Base-by-base conservation (phyloP, 2,797 vertebrate species). In the Takifugu rubripes region DNA sequence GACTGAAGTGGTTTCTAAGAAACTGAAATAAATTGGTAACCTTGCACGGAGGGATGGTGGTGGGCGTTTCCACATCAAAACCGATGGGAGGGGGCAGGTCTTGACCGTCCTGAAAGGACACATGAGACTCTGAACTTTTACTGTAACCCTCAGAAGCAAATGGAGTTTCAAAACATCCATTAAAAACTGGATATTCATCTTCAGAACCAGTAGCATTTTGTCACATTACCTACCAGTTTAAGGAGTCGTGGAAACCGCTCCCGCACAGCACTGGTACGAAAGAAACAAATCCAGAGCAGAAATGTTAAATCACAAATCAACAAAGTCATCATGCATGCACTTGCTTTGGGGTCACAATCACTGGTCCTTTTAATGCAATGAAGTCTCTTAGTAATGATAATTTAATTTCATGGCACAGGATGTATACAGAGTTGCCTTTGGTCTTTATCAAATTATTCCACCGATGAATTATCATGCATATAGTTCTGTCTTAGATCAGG, bases 81-180 rank as follows among this genome's bases (percentile, higher is more conserved):
- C 92, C 80, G 67, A 97, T 96, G 1, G 94, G 93, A 0, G 93
- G 88, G 2, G 94, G 94, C 57, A 97, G 94, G 56, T 93, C 92
- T 14, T 94, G 87, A 3, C 94, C 93, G 5, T 96, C 95, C 95
- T 97, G 44, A 48, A 61, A 21, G 56, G 27, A 65, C 36, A 40
- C 7, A 40, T 14, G 14, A 44, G n/a, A 21, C 21, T 21, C 21
- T 16, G 2, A 44, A n/a, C 21, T 33, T 10, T 9, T 33, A 33
- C 9, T 10, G 31, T 33, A 9, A 33, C 10, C 31, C 8, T 33
- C 31, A 33, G 8, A 2, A 33, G 36, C 12, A 11, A 40, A 14
- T 40, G 10, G 11, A 54, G 40, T 21, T 25, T 45, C 25, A 55
- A 9, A 5, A 21, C n/a, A 5, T 26, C 33, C 7, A 29, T 44